Conservation (phyloP, 2,888 invertebrate species). For the Parascotia fuliginaria region DNA sequence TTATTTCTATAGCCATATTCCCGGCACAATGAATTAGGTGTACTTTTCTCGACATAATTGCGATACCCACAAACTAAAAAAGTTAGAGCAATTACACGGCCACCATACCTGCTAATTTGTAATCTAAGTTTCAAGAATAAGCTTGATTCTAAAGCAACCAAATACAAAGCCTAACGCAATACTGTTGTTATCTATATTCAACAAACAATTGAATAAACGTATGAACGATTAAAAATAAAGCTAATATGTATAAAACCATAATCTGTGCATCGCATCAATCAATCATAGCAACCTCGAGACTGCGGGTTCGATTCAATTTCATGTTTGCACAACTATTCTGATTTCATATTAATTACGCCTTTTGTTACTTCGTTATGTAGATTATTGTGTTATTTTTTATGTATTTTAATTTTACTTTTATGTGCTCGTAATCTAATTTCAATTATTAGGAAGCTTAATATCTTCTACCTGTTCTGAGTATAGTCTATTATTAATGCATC, state of each 20-base stretch:
- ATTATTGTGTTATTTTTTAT: conserved; percentile 1
- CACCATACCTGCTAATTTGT: too few relatives aligned
- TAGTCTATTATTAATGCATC: too few relatives aligned
- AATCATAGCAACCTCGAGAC: conserved; percentile 69
- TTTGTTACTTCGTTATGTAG: conserved; percentile 22
- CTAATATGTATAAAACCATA: conserved; percentile 73
- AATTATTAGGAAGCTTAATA: neutral
- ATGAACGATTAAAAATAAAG: conserved; percentile 53
- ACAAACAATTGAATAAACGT: conserved; percentile 15
- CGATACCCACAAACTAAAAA: too few relatives aligned
- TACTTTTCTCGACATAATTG: too few relatives aligned
- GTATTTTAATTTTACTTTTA: conserved; percentile 4
- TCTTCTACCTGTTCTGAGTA: neutral
- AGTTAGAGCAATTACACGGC: too few relatives aligned
- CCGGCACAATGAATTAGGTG: too few relatives aligned
- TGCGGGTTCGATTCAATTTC: conserved; percentile 39
- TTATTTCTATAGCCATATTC: too few relatives aligned
- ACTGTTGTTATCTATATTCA: conserved; percentile 2
- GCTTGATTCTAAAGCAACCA: neutral
- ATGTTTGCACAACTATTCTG: conserved; percentile 46
- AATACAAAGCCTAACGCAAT: neutral
- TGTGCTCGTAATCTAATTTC: neutral
- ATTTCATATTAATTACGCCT: conserved; percentile 46
- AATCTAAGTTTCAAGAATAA: neutral
- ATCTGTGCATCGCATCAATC: conserved; percentile 67